phyloP scores from a whole-genome alignment of 2,888 invertebrate genomes.

The Aspidiotus rigidus region DNA sequence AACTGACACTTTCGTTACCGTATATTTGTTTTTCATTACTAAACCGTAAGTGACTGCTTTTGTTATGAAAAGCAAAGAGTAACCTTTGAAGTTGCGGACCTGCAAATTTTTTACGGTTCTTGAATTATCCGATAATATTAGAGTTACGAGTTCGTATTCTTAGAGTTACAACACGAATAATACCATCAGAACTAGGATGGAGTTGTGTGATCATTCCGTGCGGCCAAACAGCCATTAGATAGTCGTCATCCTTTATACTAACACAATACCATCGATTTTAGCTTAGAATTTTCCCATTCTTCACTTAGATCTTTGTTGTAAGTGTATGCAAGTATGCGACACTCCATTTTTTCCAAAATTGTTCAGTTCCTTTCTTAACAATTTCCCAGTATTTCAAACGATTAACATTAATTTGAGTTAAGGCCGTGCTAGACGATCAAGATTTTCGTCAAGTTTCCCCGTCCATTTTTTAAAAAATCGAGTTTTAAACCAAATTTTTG shows the following conservation, averaged over 20 bases:
- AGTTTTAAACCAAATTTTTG: too few relatives aligned
- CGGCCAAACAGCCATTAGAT: neutral
- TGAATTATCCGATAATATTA: neutral
- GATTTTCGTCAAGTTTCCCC: too few relatives aligned
- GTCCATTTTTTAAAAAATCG: too few relatives aligned
- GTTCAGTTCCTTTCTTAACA: neutral
- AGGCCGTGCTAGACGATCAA: too few relatives aligned
- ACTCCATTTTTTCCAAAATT: constrained; percentile 4
- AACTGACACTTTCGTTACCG: too few relatives aligned
- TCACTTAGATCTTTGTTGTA: constrained; percentile 29
- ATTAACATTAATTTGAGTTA: constrained; percentile 25
- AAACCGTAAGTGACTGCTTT: too few relatives aligned
- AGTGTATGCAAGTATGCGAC: constrained; percentile 1
- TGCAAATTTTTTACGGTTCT: too few relatives aligned
- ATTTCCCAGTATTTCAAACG: constrained; percentile 5
- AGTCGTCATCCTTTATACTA: neutral
- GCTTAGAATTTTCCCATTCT: neutral
- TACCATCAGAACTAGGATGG: neutral
- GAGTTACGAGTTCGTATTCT: too few relatives aligned
- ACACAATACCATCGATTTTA: neutral
- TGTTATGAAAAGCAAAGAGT: too few relatives aligned
- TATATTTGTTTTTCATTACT: too few relatives aligned
- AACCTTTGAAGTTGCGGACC: too few relatives aligned
- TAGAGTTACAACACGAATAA: too few relatives aligned
- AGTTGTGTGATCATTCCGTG: neutral